Evolutionary conservation across 2,113 vertebrate species (phyloP).

Genomic region (Alouatta palliata): DNA sequence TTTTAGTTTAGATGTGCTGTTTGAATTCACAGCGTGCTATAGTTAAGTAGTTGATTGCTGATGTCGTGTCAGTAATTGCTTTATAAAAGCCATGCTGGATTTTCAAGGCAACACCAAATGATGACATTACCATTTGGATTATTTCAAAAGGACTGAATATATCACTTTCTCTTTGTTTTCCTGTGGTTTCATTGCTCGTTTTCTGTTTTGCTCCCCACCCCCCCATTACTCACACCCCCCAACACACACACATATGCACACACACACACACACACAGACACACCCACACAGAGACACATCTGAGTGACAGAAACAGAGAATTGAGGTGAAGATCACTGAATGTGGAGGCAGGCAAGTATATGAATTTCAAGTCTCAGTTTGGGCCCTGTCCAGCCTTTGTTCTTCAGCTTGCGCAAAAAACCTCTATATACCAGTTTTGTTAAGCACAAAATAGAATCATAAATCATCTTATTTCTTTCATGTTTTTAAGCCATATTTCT

Average conservation of each 20-base stretch:
- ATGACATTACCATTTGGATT: slow-evolving; percentile 41
- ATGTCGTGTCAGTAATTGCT: slow-evolving; percentile 59
- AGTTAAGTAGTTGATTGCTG: slow-evolving; percentile 67
- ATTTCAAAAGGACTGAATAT: slow-evolving; percentile 36
- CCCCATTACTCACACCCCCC: rapidly evolving
- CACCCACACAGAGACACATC: not conserved
- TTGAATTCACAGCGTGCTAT: slow-evolving; percentile 50
- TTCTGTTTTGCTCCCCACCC: not conserved
- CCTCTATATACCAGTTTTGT: not conserved
- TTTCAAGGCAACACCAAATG: slow-evolving; percentile 61
- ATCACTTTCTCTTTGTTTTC: not conserved
- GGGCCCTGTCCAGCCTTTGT: not conserved
- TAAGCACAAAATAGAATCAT: not conserved
- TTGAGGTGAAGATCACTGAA: not conserved
- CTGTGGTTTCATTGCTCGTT: not conserved
- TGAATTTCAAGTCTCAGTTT: no score
- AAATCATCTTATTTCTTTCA: not conserved
- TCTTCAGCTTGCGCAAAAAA: not conserved
- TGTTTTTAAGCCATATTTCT: not conserved
- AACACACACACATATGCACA: not conserved
- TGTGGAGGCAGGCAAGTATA: not conserved
- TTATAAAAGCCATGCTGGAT: slow-evolving; percentile 62
- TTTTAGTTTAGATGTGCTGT: slow-evolving; percentile 63
- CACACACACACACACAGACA: not conserved
- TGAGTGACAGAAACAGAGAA: not conserved